Conservation (phyloP, 2,797 vertebrate species). For the Ctenopoma multispine region DNA sequence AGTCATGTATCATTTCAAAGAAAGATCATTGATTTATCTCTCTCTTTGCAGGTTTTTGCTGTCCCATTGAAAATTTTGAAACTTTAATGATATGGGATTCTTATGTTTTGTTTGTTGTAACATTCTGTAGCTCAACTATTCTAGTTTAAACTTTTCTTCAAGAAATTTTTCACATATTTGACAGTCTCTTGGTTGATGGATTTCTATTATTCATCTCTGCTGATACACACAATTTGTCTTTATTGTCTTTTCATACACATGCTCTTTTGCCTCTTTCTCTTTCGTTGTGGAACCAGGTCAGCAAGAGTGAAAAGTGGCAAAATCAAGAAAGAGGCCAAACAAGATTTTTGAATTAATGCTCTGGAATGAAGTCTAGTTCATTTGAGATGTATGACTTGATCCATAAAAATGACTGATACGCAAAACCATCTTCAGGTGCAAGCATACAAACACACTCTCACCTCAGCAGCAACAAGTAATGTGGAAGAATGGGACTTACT, state of each 20-base stretch:
- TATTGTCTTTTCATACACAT: background rate
- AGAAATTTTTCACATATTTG: background rate
- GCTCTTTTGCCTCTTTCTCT: background rate
- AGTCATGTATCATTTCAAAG: too few relatives aligned
- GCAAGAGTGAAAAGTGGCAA: too few relatives aligned
- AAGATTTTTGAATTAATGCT: conserved; percentile 17
- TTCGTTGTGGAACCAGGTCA: background rate
- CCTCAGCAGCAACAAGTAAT: conserved; percentile 34
- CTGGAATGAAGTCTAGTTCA: conserved; percentile 24
- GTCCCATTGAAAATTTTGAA: too few relatives aligned
- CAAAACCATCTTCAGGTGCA: background rate
- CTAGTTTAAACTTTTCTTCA: background rate
- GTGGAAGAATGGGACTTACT: conserved; percentile 39
- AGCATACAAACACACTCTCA: conserved; percentile 9
- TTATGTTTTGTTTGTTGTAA: too few relatives aligned
- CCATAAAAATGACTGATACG: conserved; percentile 23
- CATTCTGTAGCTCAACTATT: too few relatives aligned
- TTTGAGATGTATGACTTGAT: conserved; percentile 21
- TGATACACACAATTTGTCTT: background rate
- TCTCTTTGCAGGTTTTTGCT: too few relatives aligned
- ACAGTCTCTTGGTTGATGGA: background rate
- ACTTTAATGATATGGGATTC: too few relatives aligned
- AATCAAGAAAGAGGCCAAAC: conserved; percentile 13
- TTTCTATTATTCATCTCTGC: background rate
- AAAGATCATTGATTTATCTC: too few relatives aligned